phyloP scores from a whole-genome alignment of 2,113 vertebrate genomes.

The Corythornis cristatus region DNA sequence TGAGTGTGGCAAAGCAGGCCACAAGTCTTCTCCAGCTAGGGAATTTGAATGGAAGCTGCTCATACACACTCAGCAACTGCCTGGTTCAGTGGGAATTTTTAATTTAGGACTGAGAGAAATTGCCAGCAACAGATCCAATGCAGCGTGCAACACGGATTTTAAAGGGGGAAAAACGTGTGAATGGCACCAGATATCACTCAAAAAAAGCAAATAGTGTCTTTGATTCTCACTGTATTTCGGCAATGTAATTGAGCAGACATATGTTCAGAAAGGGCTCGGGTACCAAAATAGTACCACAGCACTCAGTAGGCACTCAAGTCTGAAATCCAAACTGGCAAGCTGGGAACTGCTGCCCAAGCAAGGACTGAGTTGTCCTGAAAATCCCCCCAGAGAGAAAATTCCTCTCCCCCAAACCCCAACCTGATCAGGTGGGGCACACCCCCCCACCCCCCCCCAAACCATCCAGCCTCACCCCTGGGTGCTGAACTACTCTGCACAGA shows the following conservation, averaged over 20 bases:
- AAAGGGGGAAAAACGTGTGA: conserved; percentile 35
- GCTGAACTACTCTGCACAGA: not conserved
- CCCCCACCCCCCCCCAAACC: not conserved
- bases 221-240: conserved; percentile 11
- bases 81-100: conserved; percentile 54
- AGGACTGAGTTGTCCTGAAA: not conserved
- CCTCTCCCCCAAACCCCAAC: not conserved
- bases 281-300: conserved; percentile 23
- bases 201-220: conserved; percentile 6
- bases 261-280: not conserved
- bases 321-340: not conserved
- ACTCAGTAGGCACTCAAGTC: not conserved
- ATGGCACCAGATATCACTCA: conserved; percentile 22
- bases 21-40: not conserved
- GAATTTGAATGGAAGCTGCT: conserved; percentile 53
- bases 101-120: conserved; percentile 68
- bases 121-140: conserved; percentile 57
- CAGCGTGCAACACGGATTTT: not conserved
- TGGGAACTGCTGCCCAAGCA: not conserved
- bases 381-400: not conserved
- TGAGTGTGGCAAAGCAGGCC: not conserved
- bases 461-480: not conserved
- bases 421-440: no score
- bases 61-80: not conserved
- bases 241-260: not conserved